Evolutionary conservation across 2,797 vertebrate species (phyloP), one percentile per base, ranked within the genome.

Genomic region (Neosalanx taihuensis): DNA sequence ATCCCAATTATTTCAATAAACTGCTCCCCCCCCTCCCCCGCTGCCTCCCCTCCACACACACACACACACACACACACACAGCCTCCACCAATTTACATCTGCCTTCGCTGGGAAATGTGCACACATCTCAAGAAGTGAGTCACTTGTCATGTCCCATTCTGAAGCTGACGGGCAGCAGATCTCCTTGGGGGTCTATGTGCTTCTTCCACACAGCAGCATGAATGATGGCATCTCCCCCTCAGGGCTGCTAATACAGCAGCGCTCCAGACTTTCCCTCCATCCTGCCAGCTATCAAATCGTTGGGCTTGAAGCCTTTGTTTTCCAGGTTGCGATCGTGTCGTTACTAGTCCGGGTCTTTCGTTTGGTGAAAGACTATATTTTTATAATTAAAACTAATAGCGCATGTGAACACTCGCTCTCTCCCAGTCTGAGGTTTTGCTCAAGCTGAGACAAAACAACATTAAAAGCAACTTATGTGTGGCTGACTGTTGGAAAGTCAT

Each of bases 371-470:
- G 72, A 81, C 78, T 77, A 74, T 78, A 76, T 58, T 23, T 35
- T 85, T 79, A 59, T 81, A 80, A 83, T 83, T 79, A 77, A 77
- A 77, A 63, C 79, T 76, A 80, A 83, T 83, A 80, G 72, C 69
- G 67, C 58, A 83, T 78, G 60, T 79, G 73, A 76, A 76, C 56
- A 67, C 69, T 81, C 79, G 72, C 81, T 79, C 79, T 77, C 69
- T 57, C 56, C 64, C 4, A 15, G 18, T n/a, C 53, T 35, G 53
- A 35, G 53, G 67, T 51, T 72, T 73, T 75, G 64, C 67, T 64
- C 53, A 69, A 62, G 75, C 76, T 76, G 75, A 67, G 62, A 62
- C 74, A 74, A 81, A 81, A 68, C 70, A 75, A 71, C 68, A 64
- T 77, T 77, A 77, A 81, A 79, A 77, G 72, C 75, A 74, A 73